Conservation (phyloP, 2,888 invertebrate species). For the Athalia rosae region DNA sequence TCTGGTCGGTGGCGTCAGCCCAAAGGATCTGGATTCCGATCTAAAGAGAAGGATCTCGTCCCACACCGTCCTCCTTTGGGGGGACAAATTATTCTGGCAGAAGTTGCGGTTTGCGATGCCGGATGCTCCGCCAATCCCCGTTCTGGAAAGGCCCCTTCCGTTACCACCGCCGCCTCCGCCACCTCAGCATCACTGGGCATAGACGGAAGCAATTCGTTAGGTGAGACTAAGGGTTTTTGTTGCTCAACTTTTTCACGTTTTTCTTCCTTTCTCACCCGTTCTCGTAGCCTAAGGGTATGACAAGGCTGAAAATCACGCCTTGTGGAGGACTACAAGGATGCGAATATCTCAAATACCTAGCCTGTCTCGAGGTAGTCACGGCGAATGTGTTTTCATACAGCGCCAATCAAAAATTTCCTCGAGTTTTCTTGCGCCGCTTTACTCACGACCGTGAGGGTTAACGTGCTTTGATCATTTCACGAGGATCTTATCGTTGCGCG, state of each 20-base stretch:
- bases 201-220: constrained; percentile 70
- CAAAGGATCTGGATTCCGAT: constrained; percentile 92
- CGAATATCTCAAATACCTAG: background rate
- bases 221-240: constrained; percentile 50
- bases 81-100: constrained; percentile 97
- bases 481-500: background rate
- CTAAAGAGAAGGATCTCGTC: constrained; percentile 92
- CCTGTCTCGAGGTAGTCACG: background rate
- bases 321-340: background rate
- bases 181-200: constrained; percentile 86
- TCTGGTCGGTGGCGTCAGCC: constrained; percentile 91
- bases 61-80: constrained; percentile 94
- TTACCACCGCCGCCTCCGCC: constrained; percentile 64
- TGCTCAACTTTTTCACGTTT: constrained; percentile 5
- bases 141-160: constrained; percentile 68
- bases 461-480: no score
- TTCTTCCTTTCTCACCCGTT: background rate
- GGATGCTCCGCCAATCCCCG: constrained; percentile 75
- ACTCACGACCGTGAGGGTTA: no score
- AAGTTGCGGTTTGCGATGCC: constrained; percentile 95
- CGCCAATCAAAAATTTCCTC: no score
- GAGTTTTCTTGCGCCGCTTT: no score
- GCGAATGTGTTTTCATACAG: background rate
- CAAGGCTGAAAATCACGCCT: background rate
- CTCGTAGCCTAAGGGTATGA: background rate